phyloP scores from a whole-genome alignment of 2,888 invertebrate genomes.

The Apoda limacodes region DNA sequence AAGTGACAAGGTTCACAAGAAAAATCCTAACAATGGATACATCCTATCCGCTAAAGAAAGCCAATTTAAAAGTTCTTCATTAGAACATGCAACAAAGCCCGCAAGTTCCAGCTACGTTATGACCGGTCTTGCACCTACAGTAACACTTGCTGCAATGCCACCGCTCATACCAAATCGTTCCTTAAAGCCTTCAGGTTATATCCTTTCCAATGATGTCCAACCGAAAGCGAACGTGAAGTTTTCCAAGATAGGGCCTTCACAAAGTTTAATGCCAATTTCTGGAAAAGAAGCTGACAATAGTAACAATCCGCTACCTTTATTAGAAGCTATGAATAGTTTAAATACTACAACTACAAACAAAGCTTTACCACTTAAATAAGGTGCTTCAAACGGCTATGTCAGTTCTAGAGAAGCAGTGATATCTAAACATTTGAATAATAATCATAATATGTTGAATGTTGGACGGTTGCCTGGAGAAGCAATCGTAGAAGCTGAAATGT shows the following conservation, averaged over 20 bases:
- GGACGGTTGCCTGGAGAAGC: slow-evolving; percentile 47
- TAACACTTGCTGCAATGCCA: slow-evolving; percentile 45
- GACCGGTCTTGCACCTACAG: slow-evolving; percentile 49
- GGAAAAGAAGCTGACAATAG: slow-evolving; percentile 47
- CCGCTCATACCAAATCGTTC: slow-evolving; percentile 30
- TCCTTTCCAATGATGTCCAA: slow-evolving; percentile 47
- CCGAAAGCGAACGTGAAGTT: slow-evolving; percentile 43
- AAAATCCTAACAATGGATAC: slow-evolving; percentile 43
- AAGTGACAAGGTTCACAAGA: slow-evolving; percentile 40
- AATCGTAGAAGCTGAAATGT: slow-evolving; percentile 57
- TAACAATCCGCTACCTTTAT: slow-evolving; percentile 56
- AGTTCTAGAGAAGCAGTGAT: slow-evolving; percentile 54
- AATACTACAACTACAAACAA: slow-evolving; percentile 38
- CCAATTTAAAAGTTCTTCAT: no score
- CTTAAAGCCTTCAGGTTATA: slow-evolving; percentile 48
- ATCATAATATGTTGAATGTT: slow-evolving; percentile 44
- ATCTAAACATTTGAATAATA: slow-evolving; percentile 56
- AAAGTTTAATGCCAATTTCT: slow-evolving; percentile 52
- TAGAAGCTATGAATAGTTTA: slow-evolving; percentile 52
- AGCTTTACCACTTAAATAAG: slow-evolving; percentile 39
- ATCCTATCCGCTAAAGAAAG: slow-evolving; percentile 33
- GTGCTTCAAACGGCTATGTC: slow-evolving; percentile 48
- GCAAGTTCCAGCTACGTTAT: slow-evolving; percentile 48
- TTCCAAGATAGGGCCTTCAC: slow-evolving; percentile 40
- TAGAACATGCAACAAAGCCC: slow-evolving; percentile 45